Base-by-base conservation (phyloP, 2,113 vertebrate species). In the Leptosomus discolor region DNA sequence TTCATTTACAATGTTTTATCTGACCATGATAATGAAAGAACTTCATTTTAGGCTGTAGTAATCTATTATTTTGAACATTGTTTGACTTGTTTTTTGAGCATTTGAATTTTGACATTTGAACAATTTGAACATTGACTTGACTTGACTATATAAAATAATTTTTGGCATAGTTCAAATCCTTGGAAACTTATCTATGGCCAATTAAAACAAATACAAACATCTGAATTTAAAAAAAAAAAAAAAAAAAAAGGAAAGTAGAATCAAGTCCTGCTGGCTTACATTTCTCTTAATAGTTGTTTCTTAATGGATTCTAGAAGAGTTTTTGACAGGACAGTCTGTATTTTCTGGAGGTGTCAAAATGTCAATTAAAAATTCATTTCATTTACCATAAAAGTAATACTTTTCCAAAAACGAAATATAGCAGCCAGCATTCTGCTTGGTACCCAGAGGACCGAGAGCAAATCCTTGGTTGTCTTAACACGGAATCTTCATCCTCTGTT, bases 261-360 rank as follows among this genome's bases (percentile, higher is more conserved):
- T 86, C 48, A 96, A 95, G 46, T 81, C 92, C 71, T 92, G 63
- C 83, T 97, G 80, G 84, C 90, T 94, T 65, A 54, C 34, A 70
- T 97, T 97, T 96, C 29, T 88, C 73, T 92, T 95, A 91, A 92
- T 93, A 94, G 80, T 41, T 85, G 67, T 84, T 97, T 97, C 85
- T 87, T 75, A 82, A 80, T 75, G 29, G 71, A 90, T 68, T 76
- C 10, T 32, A 84, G 70, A 94, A 78, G 41, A 90, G 26, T 89
- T 30, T 97, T 96, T 96, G 68, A 95, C 92, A 97, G 82, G 86
- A 95, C 61, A 85, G 71, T 93, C 43, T 93, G 83, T 90, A 80
- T 95, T 96, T 97, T 97, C 54, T 87, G 83, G 65, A 83, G 69
- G 95, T 96, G 94, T 94, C 91, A 97, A 97, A 97, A 85, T 95